A percentile compares a stretch with the other conserved stretches of the same genome.
Conservation (phyloP, 2,113 vertebrate species). For the Semicossyphus pulcher region DNA sequence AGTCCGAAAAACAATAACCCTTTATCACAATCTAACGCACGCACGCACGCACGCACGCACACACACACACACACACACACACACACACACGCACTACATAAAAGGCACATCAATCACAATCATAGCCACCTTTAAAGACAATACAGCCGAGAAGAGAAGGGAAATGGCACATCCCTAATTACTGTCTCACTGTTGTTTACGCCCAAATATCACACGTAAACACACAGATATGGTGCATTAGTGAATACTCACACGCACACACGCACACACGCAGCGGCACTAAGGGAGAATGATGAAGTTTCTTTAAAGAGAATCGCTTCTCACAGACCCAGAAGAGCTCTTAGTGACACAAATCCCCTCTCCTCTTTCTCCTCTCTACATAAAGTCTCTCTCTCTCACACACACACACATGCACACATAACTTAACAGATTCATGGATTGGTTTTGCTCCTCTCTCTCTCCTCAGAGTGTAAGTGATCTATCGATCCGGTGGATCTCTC, state of each 20-base stretch:
- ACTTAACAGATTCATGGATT: constrained; percentile 34
- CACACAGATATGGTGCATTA: constrained; percentile 26
- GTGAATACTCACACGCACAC: neutral
- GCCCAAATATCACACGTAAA: constrained; percentile 42
- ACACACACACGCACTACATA: constrained; percentile 35
- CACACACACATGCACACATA: neutral
- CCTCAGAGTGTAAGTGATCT: constrained; percentile 39
- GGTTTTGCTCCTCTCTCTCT: constrained; percentile 26
- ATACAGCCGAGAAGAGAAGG: constrained; percentile 58
- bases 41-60: constrained; percentile 10
- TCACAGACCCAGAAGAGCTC: constrained; percentile 24
- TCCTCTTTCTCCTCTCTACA: neutral
- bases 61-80: constrained; percentile 24
- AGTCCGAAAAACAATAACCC: constrained; percentile 69
- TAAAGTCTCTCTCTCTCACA: neutral
- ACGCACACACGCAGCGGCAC: neutral
- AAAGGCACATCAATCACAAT: constrained; percentile 78
- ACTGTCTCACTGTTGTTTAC: constrained; percentile 65
- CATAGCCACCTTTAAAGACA: constrained; percentile 80
- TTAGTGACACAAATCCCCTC: constrained; percentile 6
- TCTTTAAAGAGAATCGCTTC: constrained; percentile 29
- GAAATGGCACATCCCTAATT: constrained; percentile 78
- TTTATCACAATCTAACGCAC: constrained; percentile 57
- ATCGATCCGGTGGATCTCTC: constrained; percentile 54
- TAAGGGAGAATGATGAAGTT: constrained; percentile 31